phyloP scores from a whole-genome alignment of 2,888 invertebrate genomes.

The Papilio demoleus region DNA sequence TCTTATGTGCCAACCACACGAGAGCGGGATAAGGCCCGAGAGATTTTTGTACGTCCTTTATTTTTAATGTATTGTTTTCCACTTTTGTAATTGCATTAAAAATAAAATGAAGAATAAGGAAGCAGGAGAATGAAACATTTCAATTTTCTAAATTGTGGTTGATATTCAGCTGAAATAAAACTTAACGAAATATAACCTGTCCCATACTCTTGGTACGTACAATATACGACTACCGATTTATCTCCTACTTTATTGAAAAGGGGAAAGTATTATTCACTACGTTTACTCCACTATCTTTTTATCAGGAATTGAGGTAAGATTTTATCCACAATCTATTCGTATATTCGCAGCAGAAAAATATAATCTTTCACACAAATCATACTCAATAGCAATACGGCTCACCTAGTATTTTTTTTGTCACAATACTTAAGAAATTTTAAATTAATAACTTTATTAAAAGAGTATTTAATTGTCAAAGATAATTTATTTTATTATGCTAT shows the following conservation, averaged over 20 bases:
- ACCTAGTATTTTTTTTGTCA: too few species aligned
- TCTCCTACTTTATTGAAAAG: conserved; percentile 6
- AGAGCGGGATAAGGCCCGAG: too few species aligned
- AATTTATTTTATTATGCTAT: too few species aligned
- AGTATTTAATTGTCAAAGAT: too few species aligned
- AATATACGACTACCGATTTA: conserved; percentile 4
- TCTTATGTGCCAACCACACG: too few species aligned
- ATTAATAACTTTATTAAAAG: too few species aligned
- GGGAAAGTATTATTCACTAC: neutral
- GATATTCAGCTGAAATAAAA: conserved; percentile 4
- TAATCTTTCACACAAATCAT: neutral
- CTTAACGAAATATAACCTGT: neutral
- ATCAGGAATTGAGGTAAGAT: neutral
- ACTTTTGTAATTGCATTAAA: too few species aligned
- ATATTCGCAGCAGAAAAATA: neutral
- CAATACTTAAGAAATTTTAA: too few species aligned
- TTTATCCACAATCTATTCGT: neutral
- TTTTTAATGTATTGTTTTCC: too few species aligned
- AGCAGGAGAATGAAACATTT: neutral
- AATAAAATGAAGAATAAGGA: neutral
- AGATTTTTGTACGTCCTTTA: too few species aligned
- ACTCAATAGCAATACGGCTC: too few species aligned
- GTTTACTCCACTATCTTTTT: neutral
- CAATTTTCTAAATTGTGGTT: neutral
- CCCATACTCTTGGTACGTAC: neutral